Base-by-base conservation (phyloP, 2,113 vertebrate genomes). In the Myotis lucifugus region DNA sequence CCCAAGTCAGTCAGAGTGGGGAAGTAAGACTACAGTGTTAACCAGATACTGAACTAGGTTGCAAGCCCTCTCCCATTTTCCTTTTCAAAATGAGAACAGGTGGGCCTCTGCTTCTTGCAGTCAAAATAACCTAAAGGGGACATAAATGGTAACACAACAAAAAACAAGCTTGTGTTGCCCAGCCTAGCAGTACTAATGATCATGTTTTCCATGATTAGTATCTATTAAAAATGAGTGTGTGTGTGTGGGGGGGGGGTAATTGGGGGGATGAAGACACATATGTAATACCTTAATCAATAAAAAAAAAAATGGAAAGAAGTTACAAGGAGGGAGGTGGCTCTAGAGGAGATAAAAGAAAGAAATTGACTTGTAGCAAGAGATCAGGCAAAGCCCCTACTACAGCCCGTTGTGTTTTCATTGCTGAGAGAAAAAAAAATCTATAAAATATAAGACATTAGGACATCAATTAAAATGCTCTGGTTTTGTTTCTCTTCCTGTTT, bases 331-430 rank as follows among this genome's bases (percentile, higher is more conserved):
- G 95, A 94, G 34, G 21, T 59, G 21, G 69, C 46, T 61, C 42
- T 50, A 70, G 50, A 97, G 90, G 91, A 96, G 89, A 96, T 96
- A 85, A 81, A 98, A 96, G 97, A 97, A 97, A 90, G 87, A 88
- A 92, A 64, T 18, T 61, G 87, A 52, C 48, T 15, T 0, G 91
- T 52, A 96, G 40, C 29, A 92, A 77, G 59, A 40, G 78, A 95
- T 81, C 50, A 88, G 93, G 74, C 76, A 96, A 96, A 96, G 3
- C 5, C 32, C 56, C 97, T 97, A 96, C 85, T 92, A 18, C 54
- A 95, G 54, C 50, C 64, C 94, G 83, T 96, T 15, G 85, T 73
- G 94, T 81, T 85, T 96, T 1, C 48, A 91, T 77, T 89, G 61
- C 70, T 96, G 93, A 81, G 42, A 59, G 69, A 76, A 70, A 79